Evolutionary conservation across 1,140 invertebrate genomes (phyloP), one percentile per base, ranked within the genome.

Genomic region (Doryteuthis pealeii): DNA sequence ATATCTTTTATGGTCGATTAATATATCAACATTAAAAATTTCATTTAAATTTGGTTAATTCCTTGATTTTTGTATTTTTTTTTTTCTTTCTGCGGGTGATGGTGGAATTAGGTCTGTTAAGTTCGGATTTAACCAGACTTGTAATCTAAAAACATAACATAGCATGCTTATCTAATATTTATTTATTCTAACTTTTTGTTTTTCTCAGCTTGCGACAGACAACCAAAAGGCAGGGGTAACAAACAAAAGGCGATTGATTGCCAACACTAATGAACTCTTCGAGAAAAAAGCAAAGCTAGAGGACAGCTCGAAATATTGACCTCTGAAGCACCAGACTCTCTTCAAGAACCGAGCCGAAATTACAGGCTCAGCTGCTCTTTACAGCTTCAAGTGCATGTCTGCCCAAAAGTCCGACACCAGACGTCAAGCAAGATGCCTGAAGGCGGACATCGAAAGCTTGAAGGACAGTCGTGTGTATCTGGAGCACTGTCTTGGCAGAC

Each of bases 271-370:
- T 70, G 75, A 83, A 71, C 87, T 18, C 68, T 85, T 62, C 77
- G 81, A 70, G 85, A 88, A 74, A 89, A 89, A 62, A 87, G 87
- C 8, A 84, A 87, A 71, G 79, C 89, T 54, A 86, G 89, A 80
- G 89, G 89, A 5, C 87, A 86, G 78, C 66, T 89, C 35, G 88
- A 89, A 78, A 81, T 86, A 74, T 78, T 90, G 14, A 80, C 81
- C 30, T 70, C 81, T 15, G 88, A 89, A 77, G 80, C 88, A 32
- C 78, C 83, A 43, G 72, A 75, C 30, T 79, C 85, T n/a, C 73
- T 87, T 26, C 82, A 83, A 73, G 86, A 89, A 80, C n/a, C 78
- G 84, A 70, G 82, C 82, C 10, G 78, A 86, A 68, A 77, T 87
- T 58, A 84, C 85, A 66, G 80, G 81, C n/a, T 79, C 85, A 74